These are phyloP conservation scores for Beroe forskalii DNA, from an alignment of 37 sponge, comb jelly and placozoan genomes.

Conservation along the genomic window DNA sequence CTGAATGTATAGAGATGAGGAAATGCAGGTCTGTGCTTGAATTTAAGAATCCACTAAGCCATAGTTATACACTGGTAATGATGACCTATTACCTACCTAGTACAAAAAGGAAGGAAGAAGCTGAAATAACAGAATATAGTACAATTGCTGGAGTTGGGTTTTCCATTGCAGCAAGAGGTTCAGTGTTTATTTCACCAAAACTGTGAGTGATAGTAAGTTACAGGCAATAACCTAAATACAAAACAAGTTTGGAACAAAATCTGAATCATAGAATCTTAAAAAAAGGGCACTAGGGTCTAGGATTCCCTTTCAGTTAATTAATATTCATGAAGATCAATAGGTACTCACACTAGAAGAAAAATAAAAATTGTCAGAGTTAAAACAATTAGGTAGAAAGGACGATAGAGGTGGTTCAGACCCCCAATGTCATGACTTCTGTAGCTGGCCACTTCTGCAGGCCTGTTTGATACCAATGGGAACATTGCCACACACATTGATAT, in stretches of 20 bases:
- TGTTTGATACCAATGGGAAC: slow-evolving; percentile 22
- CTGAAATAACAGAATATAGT: background rate
- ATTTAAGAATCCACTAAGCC: no score
- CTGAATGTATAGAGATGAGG: no score
- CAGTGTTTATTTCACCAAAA: background rate
- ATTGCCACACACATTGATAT: background rate
- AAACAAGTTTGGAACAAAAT: no score
- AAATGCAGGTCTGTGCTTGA: no score
- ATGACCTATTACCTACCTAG: background rate
- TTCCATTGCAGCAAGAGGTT: background rate
- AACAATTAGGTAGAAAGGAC: background rate
- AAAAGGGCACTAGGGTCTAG: no score
- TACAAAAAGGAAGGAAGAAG: background rate
- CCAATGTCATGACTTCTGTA: background rate
- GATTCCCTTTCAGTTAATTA: no score
- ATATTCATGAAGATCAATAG: no score
- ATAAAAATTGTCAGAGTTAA: background rate
- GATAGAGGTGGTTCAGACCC: slow-evolving; percentile 7
- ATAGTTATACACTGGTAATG: no score
- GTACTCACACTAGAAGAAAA: slow-evolving; percentile 2
- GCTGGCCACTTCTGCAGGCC: slow-evolving; percentile 19
- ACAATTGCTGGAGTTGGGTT: background rate
- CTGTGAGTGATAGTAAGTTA: background rate
- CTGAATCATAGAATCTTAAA: no score
- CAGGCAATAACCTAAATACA: no score